phyloP scores from a whole-genome alignment of 2,113 vertebrate genomes.

The Cacatua alba region DNA sequence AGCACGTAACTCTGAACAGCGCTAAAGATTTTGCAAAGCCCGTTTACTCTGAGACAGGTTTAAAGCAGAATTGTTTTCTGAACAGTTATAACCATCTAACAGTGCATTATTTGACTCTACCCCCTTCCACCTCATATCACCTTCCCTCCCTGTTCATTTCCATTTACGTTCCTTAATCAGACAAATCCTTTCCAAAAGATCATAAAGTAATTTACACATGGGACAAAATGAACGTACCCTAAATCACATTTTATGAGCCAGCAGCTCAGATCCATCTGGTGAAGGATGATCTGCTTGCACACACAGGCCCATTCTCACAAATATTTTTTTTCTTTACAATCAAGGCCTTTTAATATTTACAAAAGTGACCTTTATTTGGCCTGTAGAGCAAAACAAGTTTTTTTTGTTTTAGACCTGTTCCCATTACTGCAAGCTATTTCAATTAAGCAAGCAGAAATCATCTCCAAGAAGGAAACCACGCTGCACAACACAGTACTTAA shows the following conservation, averaged over 20 bases:
- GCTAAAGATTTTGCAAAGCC: neutral
- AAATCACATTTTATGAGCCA: neutral
- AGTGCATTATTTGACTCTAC: neutral
- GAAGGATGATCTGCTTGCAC: neutral
- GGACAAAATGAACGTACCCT: neutral
- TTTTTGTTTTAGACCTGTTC: neutral
- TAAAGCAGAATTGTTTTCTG: neutral
- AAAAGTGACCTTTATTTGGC: neutral
- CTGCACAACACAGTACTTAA: neutral
- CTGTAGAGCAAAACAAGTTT: neutral
- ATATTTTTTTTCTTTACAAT: neutral
- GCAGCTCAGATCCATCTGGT: neutral
- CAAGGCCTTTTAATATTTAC: neutral
- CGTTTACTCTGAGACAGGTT: neutral
- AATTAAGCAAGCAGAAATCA: neutral
- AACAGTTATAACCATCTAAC: neutral
- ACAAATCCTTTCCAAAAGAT: neutral
- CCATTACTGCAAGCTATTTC: neutral
- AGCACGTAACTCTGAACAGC: neutral
- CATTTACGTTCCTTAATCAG: neutral
- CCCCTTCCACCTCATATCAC: neutral
- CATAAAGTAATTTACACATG: neutral
- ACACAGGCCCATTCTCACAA: neutral
- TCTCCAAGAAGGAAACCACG: neutral
- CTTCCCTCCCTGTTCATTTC: neutral